phyloP scores from a whole-genome alignment of 2,113 vertebrate genomes.

The Gymnocephalus cernua region DNA sequence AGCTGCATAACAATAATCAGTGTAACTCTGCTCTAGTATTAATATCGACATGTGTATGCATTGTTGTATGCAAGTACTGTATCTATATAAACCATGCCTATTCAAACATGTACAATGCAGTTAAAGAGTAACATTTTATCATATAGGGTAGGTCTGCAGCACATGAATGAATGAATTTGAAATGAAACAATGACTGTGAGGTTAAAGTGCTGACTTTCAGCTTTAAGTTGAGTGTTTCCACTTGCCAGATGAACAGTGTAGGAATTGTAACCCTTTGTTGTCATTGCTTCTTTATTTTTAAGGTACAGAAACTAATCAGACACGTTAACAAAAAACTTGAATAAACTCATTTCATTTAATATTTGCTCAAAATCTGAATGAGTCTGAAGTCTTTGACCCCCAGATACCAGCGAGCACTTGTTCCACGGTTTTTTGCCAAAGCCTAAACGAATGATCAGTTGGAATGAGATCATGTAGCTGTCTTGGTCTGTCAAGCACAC shows the following conservation, averaged over 20 bases:
- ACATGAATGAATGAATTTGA: neutral
- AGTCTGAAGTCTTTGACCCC: neutral
- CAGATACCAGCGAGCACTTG: neutral
- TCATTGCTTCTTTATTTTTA: neutral
- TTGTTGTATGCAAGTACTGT: neutral
- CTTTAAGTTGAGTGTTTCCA: neutral
- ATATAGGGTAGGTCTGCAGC: neutral
- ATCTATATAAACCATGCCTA: neutral
- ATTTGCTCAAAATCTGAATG: neutral
- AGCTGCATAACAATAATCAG: conserved; percentile 3
- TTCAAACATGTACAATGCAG: neutral
- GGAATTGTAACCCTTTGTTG: neutral
- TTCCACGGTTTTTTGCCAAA: neutral
- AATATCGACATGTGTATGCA: neutral
- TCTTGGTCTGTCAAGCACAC: neutral
- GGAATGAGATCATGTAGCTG: neutral
- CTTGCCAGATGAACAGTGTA: neutral
- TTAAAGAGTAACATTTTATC: too few relatives aligned
- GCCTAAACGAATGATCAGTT: neutral
- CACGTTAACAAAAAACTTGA: neutral
- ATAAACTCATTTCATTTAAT: neutral
- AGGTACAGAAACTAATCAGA: neutral
- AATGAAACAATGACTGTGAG: neutral
- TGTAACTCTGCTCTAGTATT: neutral
- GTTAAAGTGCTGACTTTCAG: neutral